phyloP scores from a whole-genome alignment of 2,113 vertebrate species.

The Myrmecobius fasciatus region DNA sequence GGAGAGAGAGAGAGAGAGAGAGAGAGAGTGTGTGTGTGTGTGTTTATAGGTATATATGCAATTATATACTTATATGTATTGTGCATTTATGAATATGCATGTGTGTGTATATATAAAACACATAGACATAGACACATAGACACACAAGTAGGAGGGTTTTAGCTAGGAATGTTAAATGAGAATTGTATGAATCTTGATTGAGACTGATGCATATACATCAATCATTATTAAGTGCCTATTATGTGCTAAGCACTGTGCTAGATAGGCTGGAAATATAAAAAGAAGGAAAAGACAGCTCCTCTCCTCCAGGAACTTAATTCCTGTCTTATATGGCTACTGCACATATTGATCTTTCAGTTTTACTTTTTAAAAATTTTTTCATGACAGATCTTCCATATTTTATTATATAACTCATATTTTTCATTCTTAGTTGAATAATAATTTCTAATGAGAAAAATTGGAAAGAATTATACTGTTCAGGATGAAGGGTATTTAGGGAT shows the following conservation, averaged over 20 bases:
- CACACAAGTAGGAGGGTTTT: background rate
- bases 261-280: background rate
- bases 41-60: too few relatives aligned
- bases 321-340: background rate
- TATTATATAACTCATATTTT: background rate
- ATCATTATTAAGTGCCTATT: background rate
- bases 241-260: background rate
- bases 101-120: too few relatives aligned
- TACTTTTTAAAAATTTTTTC: background rate
- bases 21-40: too few relatives aligned
- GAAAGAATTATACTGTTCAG: background rate
- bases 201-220: background rate
- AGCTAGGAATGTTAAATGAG: background rate
- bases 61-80: too few relatives aligned
- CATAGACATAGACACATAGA: too few relatives aligned
- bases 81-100: too few relatives aligned
- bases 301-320: background rate
- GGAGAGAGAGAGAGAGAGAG: too few relatives aligned
- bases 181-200: background rate
- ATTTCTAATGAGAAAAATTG: slow-evolving; percentile 20
- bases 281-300: background rate
- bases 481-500: slow-evolving; percentile 23
- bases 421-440: background rate
- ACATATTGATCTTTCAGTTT: background rate
- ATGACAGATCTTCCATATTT: background rate